A percentile compares a stretch with the other conserved stretches of the same genome.
These are phyloP conservation scores for Patella caerulea DNA, from an alignment of 2,888 invertebrate genomes.

Conservation along the genomic window DNA sequence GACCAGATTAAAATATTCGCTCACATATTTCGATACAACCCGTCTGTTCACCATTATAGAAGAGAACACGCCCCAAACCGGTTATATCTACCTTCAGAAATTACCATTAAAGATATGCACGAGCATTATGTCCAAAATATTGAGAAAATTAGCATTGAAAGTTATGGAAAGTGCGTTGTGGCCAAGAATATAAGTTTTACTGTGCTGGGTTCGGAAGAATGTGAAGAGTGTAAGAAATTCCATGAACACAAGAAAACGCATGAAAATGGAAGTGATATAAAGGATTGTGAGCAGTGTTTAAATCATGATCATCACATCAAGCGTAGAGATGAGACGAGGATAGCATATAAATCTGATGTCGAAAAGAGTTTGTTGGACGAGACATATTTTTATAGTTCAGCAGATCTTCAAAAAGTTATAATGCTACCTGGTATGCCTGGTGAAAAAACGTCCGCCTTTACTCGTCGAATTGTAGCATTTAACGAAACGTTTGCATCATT, in stretches of 20 bases:
- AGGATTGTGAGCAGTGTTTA: neutral
- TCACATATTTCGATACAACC: slow-evolving; percentile 1
- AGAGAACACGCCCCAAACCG: slow-evolving; percentile 16
- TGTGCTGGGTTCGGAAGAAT: too few species aligned
- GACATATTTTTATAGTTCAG: neutral
- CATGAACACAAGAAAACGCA: neutral
- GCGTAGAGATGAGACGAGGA: neutral
- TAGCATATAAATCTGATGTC: neutral
- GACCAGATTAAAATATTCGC: neutral
- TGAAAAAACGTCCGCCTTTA: neutral
- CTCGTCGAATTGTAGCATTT: neutral
- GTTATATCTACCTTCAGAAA: slow-evolving; percentile 7
- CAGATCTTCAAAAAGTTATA: slow-evolving; percentile 3
- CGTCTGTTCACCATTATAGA: slow-evolving; percentile 12
- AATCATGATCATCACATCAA: neutral
- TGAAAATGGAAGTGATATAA: neutral
- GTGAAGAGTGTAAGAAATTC: slow-evolving; percentile 14
- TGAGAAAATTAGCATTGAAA: neutral
- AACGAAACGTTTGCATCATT: neutral
- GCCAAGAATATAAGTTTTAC: slow-evolving; percentile 20
- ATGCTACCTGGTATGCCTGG: neutral
- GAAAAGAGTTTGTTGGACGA: neutral
- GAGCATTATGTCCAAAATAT: neutral
- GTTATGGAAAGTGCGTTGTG: slow-evolving; percentile 9
- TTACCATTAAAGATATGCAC: slow-evolving; percentile 13